Evolutionary conservation across 2,113 vertebrate species (phyloP).

Genomic region (Scartelaos histophorus): DNA sequence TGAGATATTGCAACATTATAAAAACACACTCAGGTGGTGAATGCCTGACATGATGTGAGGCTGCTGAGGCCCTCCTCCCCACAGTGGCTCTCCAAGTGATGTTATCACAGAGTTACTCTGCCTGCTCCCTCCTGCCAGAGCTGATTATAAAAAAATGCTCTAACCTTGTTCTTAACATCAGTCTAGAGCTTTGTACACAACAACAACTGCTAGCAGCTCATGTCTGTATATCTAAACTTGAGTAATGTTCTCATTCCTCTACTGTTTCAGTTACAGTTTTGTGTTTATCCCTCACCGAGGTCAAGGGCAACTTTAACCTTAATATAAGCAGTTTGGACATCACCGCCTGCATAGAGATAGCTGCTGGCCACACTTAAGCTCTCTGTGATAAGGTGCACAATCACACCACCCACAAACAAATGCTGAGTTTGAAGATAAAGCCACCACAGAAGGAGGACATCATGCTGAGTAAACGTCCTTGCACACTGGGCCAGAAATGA

Average conservation of each 20-base stretch:
- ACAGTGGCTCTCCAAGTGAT: slow-evolving; percentile 9
- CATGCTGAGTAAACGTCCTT: slow-evolving; percentile 45
- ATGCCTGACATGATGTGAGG: slow-evolving; percentile 44
- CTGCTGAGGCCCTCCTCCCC: slow-evolving; percentile 53
- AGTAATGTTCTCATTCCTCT: not conserved
- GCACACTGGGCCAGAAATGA: slow-evolving; percentile 35
- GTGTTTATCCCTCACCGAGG: slow-evolving; percentile 20
- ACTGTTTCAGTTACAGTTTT: slow-evolving; percentile 2
- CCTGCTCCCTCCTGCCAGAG: slow-evolving; percentile 9
- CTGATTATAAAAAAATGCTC: slow-evolving; percentile 32
- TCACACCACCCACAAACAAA: slow-evolving; percentile 10
- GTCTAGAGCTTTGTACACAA: slow-evolving; percentile 17
- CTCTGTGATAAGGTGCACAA: slow-evolving; percentile 15
- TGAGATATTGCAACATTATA: slow-evolving; percentile 79
- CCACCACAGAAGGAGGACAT: slow-evolving; percentile 23
- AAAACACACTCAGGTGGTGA: slow-evolving; percentile 67
- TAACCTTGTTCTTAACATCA: slow-evolving; percentile 9
- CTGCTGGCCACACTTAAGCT: slow-evolving; percentile 25
- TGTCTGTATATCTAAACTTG: slow-evolving; percentile 16
- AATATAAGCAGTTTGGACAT: slow-evolving; percentile 3
- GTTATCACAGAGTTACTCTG: slow-evolving; percentile 20
- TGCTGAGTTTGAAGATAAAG: slow-evolving; percentile 24
- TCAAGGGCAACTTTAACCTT: slow-evolving; percentile 34
- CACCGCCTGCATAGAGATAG: slow-evolving; percentile 5
- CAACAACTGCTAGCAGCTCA: slow-evolving; percentile 26